These are phyloP conservation scores for Moxostoma hubbsi DNA, from an alignment of 2,797 vertebrate species.

Conservation along the genomic window DNA sequence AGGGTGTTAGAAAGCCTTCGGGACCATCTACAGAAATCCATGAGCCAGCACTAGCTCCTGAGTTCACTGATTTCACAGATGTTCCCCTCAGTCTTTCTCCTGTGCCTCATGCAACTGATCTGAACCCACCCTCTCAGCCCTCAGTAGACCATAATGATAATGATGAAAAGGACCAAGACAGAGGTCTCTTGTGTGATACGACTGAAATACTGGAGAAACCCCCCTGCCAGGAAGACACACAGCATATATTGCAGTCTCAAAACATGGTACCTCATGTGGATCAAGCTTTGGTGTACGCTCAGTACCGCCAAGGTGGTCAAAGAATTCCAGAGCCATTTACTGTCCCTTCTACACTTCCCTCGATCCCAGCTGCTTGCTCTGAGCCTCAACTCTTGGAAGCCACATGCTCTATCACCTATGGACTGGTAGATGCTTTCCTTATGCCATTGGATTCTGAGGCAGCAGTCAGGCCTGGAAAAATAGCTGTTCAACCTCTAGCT, in stretches of 20 bases:
- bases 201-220: slow-evolving; percentile 20
- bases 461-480: slow-evolving; percentile 55
- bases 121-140: slow-evolving; percentile 7
- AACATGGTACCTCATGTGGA: slow-evolving; percentile 7
- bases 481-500: slow-evolving; percentile 74
- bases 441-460: slow-evolving; percentile 61
- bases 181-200: neutral
- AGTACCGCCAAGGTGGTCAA: slow-evolving; percentile 19
- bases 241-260: slow-evolving; percentile 19
- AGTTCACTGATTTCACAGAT: slow-evolving; percentile 70
- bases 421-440: slow-evolving; percentile 64
- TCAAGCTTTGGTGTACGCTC: neutral
- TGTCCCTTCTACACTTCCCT: slow-evolving; percentile 74
- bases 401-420: slow-evolving; percentile 27
- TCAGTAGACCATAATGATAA: slow-evolving; percentile 31
- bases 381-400: slow-evolving; percentile 34
- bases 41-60: slow-evolving; percentile 50
- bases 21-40: slow-evolving; percentile 44
- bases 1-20: slow-evolving; percentile 61
- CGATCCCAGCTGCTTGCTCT: slow-evolving; percentile 58
- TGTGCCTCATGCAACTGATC: slow-evolving; percentile 45
- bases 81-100: slow-evolving; percentile 73
- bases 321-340: slow-evolving; percentile 61
- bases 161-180: slow-evolving; percentile 32
- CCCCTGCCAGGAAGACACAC: slow-evolving; percentile 18